Conservation (phyloP, 2,888 invertebrate species). For the Oligia fasciuncula region DNA sequence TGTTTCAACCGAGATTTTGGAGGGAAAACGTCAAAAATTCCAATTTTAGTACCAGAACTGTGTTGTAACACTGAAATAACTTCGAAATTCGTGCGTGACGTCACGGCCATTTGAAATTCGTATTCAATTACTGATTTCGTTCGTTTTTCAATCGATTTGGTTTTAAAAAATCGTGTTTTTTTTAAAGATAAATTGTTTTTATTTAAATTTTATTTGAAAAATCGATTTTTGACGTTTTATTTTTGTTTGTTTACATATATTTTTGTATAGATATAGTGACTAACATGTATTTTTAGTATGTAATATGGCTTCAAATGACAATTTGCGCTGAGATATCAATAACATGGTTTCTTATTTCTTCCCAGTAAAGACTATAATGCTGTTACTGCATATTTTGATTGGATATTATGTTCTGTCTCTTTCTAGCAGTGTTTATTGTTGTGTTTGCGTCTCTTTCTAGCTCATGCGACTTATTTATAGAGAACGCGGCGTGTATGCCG, state of each 20-base stretch:
- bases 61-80: slow-evolving; percentile 73
- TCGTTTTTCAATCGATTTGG: slow-evolving; percentile 52
- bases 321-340: slow-evolving; percentile 56
- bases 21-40: slow-evolving; percentile 52
- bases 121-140: slow-evolving; percentile 57
- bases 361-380: slow-evolving; percentile 71
- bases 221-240: slow-evolving; percentile 25
- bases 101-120: slow-evolving; percentile 66
- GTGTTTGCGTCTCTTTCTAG: slow-evolving; percentile 74
- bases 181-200: slow-evolving; percentile 15
- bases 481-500: slow-evolving; percentile 74
- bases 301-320: slow-evolving; percentile 62
- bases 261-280: slow-evolving; percentile 33
- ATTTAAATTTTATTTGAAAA: slow-evolving; percentile 5
- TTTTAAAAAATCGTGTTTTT: slow-evolving; percentile 14
- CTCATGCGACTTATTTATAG: slow-evolving; percentile 82
- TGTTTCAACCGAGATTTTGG: slow-evolving; percentile 44
- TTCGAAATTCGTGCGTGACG: slow-evolving; percentile 72
- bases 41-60: slow-evolving; percentile 63
- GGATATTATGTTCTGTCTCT: slow-evolving; percentile 72
- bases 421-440: slow-evolving; percentile 68
- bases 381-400: slow-evolving; percentile 65
- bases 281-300: slow-evolving; percentile 49
- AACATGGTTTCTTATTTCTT: slow-evolving; percentile 65
- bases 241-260: slow-evolving; percentile 38